Base-by-base conservation (phyloP, 2,797 vertebrate genomes). In the Calcarius lapponicus region DNA sequence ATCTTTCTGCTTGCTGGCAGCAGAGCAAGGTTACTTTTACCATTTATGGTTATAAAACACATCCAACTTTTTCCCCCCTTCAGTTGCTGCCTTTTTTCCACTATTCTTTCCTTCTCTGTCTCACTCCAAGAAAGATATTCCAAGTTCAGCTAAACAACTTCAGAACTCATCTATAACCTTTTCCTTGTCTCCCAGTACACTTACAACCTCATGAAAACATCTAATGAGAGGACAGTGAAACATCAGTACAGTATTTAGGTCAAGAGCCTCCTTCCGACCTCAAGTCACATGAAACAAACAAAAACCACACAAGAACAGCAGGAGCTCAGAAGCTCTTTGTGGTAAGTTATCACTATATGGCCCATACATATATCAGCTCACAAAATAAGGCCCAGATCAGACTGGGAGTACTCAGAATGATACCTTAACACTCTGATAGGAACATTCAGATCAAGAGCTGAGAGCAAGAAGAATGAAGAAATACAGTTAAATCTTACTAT, bases 41-140 rank as follows among this genome's bases (percentile, higher is more conserved):
- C 98, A 98, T 98, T 98, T 98, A 98, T 98, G 98, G 98, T 96
- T 97, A 95, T 84, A 97, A 98, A 98, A 97, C 90, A 90, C 95
- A 98, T 96, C 97, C 97, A 98, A 96, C 84, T 76, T 97, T 97
- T 95, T 43, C 54, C 61, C 64, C 81, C 67, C 73, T 91, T 89
- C 79, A 88, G 69, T 86, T 91, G 81, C 91, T 94, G 95, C 72
- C 56, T 95, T 95, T 96, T 96, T 96, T 96, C 92, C 92, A 75
- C 87, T 90, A 86, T 91, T 93, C 69, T 92, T 94, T 91, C 53
- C 78, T 95, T 80, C 89, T 96, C 92, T 67, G 85, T 86, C 88
- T 93, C 91, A 58, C 48, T 95, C 91, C 56, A 93, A 94, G 86
- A 96, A 97, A 95, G 94, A 97, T 97, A 97, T 95, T 96, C 95